phyloP scores from a whole-genome alignment of 2,888 invertebrate species.

The Gisinianus flammeolus region DNA sequence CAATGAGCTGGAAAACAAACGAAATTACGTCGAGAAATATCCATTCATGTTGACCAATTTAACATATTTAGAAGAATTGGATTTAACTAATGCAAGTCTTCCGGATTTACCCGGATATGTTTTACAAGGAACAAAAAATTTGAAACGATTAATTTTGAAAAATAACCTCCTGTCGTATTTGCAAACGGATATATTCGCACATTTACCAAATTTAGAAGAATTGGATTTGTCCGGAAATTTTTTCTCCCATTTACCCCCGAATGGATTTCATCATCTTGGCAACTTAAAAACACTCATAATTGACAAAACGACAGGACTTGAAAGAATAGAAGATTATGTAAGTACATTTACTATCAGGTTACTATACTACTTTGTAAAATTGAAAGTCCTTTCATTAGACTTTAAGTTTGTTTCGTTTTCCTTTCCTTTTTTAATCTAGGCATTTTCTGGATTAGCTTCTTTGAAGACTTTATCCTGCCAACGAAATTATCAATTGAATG shows the following conservation, averaged over 20 bases:
- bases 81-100: conserved; percentile 52
- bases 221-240: conserved; percentile 54
- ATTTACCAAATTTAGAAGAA: conserved; percentile 40
- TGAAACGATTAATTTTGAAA: conserved; percentile 48
- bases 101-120: conserved; percentile 47
- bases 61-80: conserved; percentile 48
- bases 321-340: conserved; percentile 50
- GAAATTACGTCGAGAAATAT: conserved; percentile 35
- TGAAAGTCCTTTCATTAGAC: no score
- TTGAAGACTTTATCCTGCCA: conserved; percentile 49
- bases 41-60: conserved; percentile 43
- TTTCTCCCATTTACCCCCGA: conserved; percentile 42
- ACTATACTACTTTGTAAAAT: neutral
- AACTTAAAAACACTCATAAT: conserved; percentile 42
- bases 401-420: no score
- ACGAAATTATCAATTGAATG: conserved; percentile 45
- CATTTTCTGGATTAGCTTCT: conserved; percentile 49
- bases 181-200: conserved; percentile 37
- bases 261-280: conserved; percentile 44
- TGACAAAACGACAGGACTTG: conserved; percentile 41
- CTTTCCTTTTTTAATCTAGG: conserved; percentile 41
- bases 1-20: conserved; percentile 46
- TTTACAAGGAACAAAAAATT: conserved; percentile 47
- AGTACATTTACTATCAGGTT: conserved; percentile 13
- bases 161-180: conserved; percentile 50